These are phyloP conservation scores for Aegithalos caudatus DNA, from an alignment of 2,113 vertebrate species.

Conservation along the genomic window DNA sequence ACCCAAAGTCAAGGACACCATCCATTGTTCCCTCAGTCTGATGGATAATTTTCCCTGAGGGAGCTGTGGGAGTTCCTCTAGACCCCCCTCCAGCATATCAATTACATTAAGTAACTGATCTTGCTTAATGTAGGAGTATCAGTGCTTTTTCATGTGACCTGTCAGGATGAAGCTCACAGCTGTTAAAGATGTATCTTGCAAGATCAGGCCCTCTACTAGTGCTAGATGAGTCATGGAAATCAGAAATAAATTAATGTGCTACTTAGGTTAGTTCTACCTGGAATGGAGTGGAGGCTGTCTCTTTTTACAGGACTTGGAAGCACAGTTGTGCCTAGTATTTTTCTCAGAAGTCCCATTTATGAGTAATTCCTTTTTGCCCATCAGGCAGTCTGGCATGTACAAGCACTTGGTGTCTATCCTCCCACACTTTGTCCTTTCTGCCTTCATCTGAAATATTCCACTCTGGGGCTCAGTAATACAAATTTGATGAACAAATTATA, in stretches of 20 bases:
- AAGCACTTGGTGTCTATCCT: background rate
- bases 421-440: constrained; percentile 12
- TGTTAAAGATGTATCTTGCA: background rate
- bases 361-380: background rate
- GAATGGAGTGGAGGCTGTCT: background rate
- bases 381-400: background rate
- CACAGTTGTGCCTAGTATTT: background rate
- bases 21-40: background rate
- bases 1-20: background rate
- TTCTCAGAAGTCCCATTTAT: background rate
- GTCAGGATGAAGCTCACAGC: background rate
- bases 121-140: background rate
- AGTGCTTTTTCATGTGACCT: background rate
- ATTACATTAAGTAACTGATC: background rate
- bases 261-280: background rate
- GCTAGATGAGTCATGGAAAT: background rate
- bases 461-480: constrained; percentile 5
- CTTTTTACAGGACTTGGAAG: background rate
- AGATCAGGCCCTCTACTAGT: background rate
- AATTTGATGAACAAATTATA: constrained; percentile 25
- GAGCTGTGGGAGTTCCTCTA: background rate
- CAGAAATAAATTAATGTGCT: background rate
- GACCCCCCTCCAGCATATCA: background rate
- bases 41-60: background rate
- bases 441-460: background rate